A percentile compares a stretch with the other conserved stretches of the same genome.
Conservation (phyloP, 2,797 vertebrate genomes). For the Tenualosa thibaudeaui region DNA sequence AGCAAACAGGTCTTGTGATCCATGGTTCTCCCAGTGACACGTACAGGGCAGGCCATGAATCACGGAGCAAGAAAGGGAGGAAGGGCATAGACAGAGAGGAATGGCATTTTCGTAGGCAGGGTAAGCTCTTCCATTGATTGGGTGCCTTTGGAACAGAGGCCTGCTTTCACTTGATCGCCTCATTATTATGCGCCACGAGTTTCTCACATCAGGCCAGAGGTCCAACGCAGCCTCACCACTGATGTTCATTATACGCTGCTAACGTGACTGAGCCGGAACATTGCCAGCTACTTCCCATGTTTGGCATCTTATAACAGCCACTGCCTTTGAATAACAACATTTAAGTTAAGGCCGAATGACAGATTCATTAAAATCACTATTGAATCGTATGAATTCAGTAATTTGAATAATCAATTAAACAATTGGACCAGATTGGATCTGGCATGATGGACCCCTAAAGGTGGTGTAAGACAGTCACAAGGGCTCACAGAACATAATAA, state of each 20-base stretch:
- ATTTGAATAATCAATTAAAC: no score
- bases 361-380: no score
- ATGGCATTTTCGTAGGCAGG: conserved; percentile 1
- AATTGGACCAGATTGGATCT: no score
- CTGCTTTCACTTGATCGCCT: not conserved
- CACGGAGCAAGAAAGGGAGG: not conserved
- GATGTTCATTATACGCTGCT: not conserved
- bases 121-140: not conserved
- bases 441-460: no score
- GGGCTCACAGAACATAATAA: no score
- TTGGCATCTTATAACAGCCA: no score
- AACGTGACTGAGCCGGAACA: not conserved
- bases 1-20: no score
- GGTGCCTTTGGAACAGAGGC: not conserved
- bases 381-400: no score
- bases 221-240: not conserved
- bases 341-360: no score
- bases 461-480: no score
- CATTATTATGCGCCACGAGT: not conserved
- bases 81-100: not conserved
- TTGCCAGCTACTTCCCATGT: no score
- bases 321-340: no score
- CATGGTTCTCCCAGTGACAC: not conserved
- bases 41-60: not conserved
- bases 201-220: conserved; percentile 8